phyloP scores from a whole-genome alignment of 1,140 invertebrate species.

The Phymorhynchus buccinoides region DNA sequence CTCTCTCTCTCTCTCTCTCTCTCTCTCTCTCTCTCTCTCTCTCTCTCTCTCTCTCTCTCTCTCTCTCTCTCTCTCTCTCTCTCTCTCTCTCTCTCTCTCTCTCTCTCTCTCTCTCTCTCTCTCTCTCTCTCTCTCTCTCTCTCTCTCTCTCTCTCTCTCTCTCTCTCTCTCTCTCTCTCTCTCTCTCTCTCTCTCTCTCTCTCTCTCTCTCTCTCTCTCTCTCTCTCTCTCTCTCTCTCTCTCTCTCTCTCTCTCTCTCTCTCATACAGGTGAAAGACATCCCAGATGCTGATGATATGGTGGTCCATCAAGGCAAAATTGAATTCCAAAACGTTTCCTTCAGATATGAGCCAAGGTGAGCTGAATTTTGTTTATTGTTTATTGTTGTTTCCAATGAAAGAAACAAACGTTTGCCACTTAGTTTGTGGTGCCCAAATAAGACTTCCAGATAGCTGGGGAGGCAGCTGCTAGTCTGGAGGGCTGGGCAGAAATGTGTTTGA shows the following conservation, averaged over 20 bases:
- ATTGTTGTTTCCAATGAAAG: too few relatives aligned
- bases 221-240: neutral
- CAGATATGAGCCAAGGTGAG: constrained; percentile 85
- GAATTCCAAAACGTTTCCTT: constrained; percentile 93
- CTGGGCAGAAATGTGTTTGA: too few relatives aligned
- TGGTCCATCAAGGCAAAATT: constrained; percentile 83
- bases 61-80: too few relatives aligned
- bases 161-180: neutral
- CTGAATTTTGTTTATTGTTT: constrained; percentile 6
- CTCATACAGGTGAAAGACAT: constrained; percentile 78
- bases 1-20: too few relatives aligned
- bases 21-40: neutral
- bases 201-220: neutral
- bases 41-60: too few relatives aligned
- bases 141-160: neutral
- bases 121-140: too few relatives aligned
- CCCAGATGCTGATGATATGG: constrained; percentile 82
- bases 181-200: neutral
- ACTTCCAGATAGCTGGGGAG: too few relatives aligned
- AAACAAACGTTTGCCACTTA: too few relatives aligned
- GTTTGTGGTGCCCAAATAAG: too few relatives aligned
- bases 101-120: too few relatives aligned
- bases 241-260: neutral
- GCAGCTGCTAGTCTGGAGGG: too few relatives aligned
- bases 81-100: too few relatives aligned